Evolutionary conservation across 2,888 invertebrate genomes (phyloP).

Genomic region (Euclidia mi): DNA sequence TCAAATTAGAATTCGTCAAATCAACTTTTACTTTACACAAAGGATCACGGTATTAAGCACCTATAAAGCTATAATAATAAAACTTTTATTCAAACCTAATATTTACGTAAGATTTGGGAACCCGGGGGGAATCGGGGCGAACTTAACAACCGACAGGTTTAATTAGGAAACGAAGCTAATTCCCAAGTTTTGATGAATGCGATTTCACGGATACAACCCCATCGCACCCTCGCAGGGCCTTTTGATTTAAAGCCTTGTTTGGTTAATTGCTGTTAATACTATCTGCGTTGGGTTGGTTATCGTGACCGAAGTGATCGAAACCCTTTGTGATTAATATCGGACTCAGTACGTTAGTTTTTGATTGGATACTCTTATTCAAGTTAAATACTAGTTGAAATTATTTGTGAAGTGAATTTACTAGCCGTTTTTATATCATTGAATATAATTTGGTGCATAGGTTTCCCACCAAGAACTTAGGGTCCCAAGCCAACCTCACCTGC

Average conservation of each 20-base stretch:
- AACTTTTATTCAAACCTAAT: constrained; percentile 83
- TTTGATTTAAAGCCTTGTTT: constrained; percentile 81
- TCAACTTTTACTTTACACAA: constrained; percentile 59
- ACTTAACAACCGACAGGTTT: constrained; percentile 85
- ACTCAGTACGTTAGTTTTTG: constrained; percentile 36
- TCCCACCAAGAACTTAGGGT: too few relatives aligned
- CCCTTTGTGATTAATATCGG: constrained; percentile 44
- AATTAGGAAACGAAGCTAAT: constrained; percentile 86
- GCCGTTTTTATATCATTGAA: too few relatives aligned
- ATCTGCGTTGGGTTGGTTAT: constrained; percentile 43
- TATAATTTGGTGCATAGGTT: too few relatives aligned
- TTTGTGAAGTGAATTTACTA: not conserved
- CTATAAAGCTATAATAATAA: constrained; percentile 80
- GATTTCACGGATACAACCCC: constrained; percentile 81
- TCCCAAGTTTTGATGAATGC: constrained; percentile 89
- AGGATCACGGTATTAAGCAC: constrained; percentile 64
- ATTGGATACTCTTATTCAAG: constrained; percentile 37
- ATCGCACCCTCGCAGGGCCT: constrained; percentile 66
- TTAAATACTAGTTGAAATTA: not conserved
- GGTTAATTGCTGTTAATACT: constrained; percentile 76
- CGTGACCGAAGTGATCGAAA: constrained; percentile 37
- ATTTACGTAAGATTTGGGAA: constrained; percentile 78
- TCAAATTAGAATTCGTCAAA: constrained; percentile 60
- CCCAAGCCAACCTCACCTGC: too few relatives aligned
- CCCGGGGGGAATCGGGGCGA: constrained; percentile 63